Percentiles rank a stretch among this genome's conserved stretches.
These are phyloP conservation scores for Drosophila jambulina DNA, from an alignment of 1,140 invertebrate genomes.

Conservation along the genomic window DNA sequence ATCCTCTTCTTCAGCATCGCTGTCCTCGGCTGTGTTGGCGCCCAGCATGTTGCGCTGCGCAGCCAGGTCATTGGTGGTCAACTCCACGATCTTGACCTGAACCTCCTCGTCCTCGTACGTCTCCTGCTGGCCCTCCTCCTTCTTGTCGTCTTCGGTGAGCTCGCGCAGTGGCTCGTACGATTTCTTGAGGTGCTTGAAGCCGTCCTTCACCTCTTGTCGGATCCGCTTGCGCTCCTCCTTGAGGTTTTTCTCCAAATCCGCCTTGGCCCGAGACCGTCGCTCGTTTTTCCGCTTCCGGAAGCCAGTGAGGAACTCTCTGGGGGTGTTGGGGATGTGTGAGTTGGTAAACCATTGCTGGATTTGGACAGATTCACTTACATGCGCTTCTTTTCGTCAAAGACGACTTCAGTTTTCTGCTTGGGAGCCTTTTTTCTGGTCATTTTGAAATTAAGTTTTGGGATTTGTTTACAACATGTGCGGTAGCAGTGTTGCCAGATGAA, in stretches of 20 bases:
- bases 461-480: slow-evolving; percentile 51
- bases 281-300: slow-evolving; percentile 92
- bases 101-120: slow-evolving; percentile 91
- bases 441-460: slow-evolving; percentile 8
- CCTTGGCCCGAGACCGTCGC: slow-evolving; percentile 89
- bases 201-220: slow-evolving; percentile 88
- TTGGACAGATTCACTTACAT: slow-evolving; percentile 84
- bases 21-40: slow-evolving; percentile 87
- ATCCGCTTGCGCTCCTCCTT: slow-evolving; percentile 91
- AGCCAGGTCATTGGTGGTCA: slow-evolving; percentile 88
- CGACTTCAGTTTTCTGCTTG: slow-evolving; percentile 87
- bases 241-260: slow-evolving; percentile 88
- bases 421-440: slow-evolving; percentile 59
- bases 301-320: slow-evolving; percentile 90
- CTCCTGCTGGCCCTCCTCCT: slow-evolving; percentile 86
- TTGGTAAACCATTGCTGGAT: neutral
- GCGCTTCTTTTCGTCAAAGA: slow-evolving; percentile 88
- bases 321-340: neutral
- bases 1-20: slow-evolving; percentile 81
- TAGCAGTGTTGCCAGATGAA: too few relatives aligned
- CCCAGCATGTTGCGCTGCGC: slow-evolving; percentile 90
- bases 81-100: slow-evolving; percentile 90
- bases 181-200: slow-evolving; percentile 85
- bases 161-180: slow-evolving; percentile 89
- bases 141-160: slow-evolving; percentile 88